Evolutionary conservation across 2,888 invertebrate species (phyloP), one percentile per base, ranked within the genome.

Genomic region (Spialia ferax): DNA sequence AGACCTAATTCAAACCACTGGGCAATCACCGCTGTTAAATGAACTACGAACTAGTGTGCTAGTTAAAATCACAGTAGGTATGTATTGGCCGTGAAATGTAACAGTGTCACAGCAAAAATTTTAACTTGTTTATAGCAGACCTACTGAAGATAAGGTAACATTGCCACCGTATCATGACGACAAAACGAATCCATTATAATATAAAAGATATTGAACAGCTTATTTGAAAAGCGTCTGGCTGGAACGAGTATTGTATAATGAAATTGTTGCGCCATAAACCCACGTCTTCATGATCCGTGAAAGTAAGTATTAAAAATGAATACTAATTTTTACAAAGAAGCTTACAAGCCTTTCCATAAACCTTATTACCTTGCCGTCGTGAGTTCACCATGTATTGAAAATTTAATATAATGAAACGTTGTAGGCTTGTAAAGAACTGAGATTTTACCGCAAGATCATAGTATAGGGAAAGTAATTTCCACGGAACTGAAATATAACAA

Each of bases 391-490:
- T 74, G 78, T 78, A 84, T 79, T 81, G 76, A 80, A 80, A 84
- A 82, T 82, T 82, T 82, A 83, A 85, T 85, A 81, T 79, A 78
- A 76, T 75, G 73, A 75, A 78, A 75, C 71, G 69, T 73, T 68
- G 66, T 65, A 70, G 61, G 65, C 56, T 64, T 69, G 65, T 73
- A 63, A 65, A 71, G 66, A 75, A 73, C 71, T 74, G 70, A 80
- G 75, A 71, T 23, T 69, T 59, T n/a, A n/a, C 32, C 52, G n/a
- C 35, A 32, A 45, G 11, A 60, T 45, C 15, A 59, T 10, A n/a
- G 1, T 50, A n/a, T 45, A 26, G 15, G 4, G 23, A 59, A 22
- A 22, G 3, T 23, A 59, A 45, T 45, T 45, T 59, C 42, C 32
- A 32, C 32, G 32, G 32, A 32, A 20, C 42, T 29, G 32, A 62